These are phyloP conservation scores for Ptychodera flava DNA, from an alignment of 35 echinoderm and acorn worm genomes.

Conservation along the genomic window DNA sequence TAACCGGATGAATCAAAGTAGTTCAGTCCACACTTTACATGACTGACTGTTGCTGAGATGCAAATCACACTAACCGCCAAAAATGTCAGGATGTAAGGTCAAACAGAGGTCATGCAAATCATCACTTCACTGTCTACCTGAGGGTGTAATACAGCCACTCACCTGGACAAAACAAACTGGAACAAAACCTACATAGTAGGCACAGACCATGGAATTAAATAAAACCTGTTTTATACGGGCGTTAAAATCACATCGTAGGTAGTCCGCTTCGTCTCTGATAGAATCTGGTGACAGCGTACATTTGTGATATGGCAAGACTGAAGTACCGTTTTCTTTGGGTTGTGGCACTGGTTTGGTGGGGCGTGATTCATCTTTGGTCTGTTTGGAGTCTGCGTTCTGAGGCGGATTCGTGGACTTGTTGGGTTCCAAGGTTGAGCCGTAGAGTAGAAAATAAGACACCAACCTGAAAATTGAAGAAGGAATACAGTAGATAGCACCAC, in stretches of 20 bases:
- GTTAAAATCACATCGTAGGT: slow-evolving; percentile 88
- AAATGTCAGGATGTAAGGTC: no score
- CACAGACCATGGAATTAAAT: slow-evolving; percentile 99
- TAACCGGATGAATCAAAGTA: no score
- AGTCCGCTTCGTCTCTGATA: slow-evolving; percentile 66
- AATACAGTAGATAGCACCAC: background rate
- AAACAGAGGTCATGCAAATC: no score
- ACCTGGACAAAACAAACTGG: slow-evolving; percentile 98
- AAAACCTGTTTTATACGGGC: slow-evolving; percentile 82
- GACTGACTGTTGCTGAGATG: no score
- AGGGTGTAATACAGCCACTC: no score
- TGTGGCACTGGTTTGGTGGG: background rate
- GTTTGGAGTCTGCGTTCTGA: background rate
- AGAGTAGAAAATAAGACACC: slow-evolving; percentile 92
- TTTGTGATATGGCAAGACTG: slow-evolving; percentile 32
- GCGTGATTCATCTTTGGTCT: slow-evolving; percentile 6
- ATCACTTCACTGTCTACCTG: no score
- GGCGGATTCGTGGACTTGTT: slow-evolving; percentile 13
- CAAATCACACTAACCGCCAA: no score
- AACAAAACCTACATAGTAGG: slow-evolving; percentile 99
- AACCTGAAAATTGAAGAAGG: slow-evolving; percentile 31
- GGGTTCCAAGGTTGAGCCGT: slow-evolving; percentile 77
- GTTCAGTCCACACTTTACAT: no score
- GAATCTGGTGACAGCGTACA: slow-evolving; percentile 71
- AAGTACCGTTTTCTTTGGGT: background rate